Evolutionary conservation across 2,113 vertebrate species (phyloP).

Genomic region (Monarcha castaneiventris): DNA sequence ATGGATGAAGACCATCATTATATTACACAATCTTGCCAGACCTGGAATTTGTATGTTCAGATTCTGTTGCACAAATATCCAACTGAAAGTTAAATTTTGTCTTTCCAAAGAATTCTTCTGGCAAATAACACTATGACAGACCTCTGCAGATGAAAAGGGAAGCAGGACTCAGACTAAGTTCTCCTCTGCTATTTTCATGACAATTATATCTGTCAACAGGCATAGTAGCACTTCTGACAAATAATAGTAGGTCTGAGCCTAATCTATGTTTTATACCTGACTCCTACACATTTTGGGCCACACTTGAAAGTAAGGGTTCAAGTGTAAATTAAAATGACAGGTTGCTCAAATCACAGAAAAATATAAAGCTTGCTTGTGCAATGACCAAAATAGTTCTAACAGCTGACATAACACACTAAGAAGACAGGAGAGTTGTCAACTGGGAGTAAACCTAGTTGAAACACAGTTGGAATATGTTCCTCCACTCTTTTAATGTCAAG

Average conservation of each 20-base stretch:
- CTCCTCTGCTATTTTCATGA: background rate
- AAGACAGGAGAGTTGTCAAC: background rate
- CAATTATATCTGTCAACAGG: background rate
- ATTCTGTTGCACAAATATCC: background rate
- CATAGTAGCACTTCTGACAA: background rate
- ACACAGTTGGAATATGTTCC: background rate
- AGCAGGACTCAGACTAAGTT: background rate
- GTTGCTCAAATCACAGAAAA: background rate
- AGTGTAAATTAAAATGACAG: slow-evolving; percentile 4
- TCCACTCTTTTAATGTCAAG: background rate
- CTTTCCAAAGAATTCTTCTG: background rate
- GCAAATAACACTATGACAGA: background rate
- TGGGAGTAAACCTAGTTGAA: background rate
- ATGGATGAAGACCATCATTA: background rate
- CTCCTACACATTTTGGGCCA: background rate
- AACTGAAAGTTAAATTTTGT: background rate
- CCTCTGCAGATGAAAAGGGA: background rate
- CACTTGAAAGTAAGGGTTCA: background rate
- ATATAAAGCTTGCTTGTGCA: background rate
- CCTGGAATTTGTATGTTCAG: background rate
- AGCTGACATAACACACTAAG: background rate
- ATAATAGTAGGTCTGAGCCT: background rate
- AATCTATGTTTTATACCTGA: background rate
- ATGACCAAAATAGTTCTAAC: background rate
- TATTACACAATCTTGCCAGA: background rate